Conservation (phyloP, 2,888 invertebrate species). For the Macrosoma leucophasiata region DNA sequence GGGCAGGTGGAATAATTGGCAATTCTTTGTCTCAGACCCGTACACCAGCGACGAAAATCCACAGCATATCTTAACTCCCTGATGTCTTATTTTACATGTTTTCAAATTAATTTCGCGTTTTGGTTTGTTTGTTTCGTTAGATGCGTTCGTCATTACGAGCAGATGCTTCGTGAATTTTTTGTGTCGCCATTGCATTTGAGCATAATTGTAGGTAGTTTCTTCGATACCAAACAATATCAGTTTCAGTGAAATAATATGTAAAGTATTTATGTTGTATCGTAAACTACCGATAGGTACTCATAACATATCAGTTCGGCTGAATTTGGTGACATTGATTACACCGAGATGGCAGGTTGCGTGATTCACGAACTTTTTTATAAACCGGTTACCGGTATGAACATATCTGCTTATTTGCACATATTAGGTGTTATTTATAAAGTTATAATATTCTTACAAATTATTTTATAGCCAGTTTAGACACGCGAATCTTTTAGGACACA, state of each 20-base stretch:
- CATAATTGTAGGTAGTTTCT: too few relatives aligned
- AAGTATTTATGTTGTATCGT: constrained; percentile 15
- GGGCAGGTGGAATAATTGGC: constrained; percentile 75
- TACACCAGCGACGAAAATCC: constrained; percentile 49
- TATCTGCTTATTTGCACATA: too few relatives aligned
- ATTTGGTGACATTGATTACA: constrained; percentile 14
- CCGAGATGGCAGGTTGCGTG: constrained; percentile 12
- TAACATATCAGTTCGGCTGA: constrained; percentile 11
- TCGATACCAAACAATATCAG: too few relatives aligned
- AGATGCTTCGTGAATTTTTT: too few relatives aligned
- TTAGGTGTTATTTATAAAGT: too few relatives aligned
- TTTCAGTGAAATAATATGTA: constrained; percentile 13
- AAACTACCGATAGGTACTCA: constrained; percentile 9
- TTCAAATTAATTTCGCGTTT: constrained; percentile 25
- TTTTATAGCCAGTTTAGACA: too few relatives aligned
- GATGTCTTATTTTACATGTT: constrained; percentile 46
- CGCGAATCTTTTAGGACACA: too few relatives aligned
- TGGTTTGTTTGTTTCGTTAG: constrained; percentile 16
- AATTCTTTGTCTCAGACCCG: constrained; percentile 69
- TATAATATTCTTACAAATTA: too few relatives aligned
- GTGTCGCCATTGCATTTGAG: too few relatives aligned
- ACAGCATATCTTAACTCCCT: constrained; percentile 47
- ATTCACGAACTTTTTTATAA: constrained; percentile 10
- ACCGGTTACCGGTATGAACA: background rate
- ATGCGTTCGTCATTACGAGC: too few relatives aligned